Conservation (phyloP, 2,113 vertebrate genomes). For the Lophius piscatorius region DNA sequence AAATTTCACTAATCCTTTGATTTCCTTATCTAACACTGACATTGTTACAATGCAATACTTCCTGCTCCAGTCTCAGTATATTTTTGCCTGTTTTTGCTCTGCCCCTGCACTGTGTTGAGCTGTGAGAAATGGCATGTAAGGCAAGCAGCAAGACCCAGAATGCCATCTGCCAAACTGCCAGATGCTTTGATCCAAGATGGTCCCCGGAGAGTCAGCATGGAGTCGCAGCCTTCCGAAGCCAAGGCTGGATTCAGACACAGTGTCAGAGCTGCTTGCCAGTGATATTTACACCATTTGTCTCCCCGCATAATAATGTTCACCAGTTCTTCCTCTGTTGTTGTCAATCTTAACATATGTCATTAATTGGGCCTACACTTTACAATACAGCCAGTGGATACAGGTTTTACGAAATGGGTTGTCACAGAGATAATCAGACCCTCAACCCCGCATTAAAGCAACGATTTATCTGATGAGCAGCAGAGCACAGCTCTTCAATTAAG, state of each 20-base stretch:
- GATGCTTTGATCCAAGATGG: constrained; percentile 77
- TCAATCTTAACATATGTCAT: constrained; percentile 38
- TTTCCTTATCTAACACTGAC: constrained; percentile 75
- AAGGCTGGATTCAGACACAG: constrained; percentile 63
- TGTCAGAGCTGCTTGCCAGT: constrained; percentile 58
- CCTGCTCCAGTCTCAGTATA: constrained; percentile 36
- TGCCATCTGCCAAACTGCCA: constrained; percentile 68
- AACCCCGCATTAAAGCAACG: background rate
- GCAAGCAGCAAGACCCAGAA: constrained; percentile 68
- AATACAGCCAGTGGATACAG: background rate
- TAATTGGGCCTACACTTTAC: background rate
- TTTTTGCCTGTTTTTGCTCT: constrained; percentile 46
- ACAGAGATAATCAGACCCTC: constrained; percentile 16
- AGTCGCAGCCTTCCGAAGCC: constrained; percentile 55
- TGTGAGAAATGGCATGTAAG: constrained; percentile 57
- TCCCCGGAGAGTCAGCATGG: constrained; percentile 68
- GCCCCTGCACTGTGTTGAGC: constrained; percentile 52
- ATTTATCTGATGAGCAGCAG: background rate
- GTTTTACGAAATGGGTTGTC: background rate
- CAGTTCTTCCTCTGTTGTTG: constrained; percentile 36
- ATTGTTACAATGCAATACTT: constrained; percentile 46
- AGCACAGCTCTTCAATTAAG: background rate
- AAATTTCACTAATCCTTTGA: constrained; percentile 63
- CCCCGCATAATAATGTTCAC: constrained; percentile 49
- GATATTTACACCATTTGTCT: constrained; percentile 74